These are phyloP conservation scores for Eupristina koningsbergeri DNA, from an alignment of 1,140 invertebrate genomes.

Conservation along the genomic window DNA sequence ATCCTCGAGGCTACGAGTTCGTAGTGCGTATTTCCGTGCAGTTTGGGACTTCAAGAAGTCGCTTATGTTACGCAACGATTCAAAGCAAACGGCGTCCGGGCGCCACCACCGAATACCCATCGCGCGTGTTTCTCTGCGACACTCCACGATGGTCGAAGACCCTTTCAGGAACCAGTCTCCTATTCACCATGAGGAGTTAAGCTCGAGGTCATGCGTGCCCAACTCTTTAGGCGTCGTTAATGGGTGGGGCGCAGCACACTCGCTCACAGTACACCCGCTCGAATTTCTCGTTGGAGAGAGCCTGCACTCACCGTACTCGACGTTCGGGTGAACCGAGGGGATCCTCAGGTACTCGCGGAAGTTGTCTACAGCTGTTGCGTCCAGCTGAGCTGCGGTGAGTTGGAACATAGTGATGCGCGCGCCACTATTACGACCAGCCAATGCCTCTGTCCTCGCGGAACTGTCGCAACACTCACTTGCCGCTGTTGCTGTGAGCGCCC, in stretches of 20 bases:
- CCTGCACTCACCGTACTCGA: constrained; percentile 83
- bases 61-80: background rate
- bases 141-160: too few relatives aligned
- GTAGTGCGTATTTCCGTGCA: background rate
- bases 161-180: too few relatives aligned
- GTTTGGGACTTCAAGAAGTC: background rate
- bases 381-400: constrained; percentile 55
- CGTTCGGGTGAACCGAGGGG: constrained; percentile 85
- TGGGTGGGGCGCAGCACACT: background rate
- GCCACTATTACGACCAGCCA: background rate
- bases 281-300: background rate
- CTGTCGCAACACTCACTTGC: background rate
- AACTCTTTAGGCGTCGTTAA: too few relatives aligned
- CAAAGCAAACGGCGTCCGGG: background rate
- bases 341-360: constrained; percentile 87
- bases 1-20: background rate
- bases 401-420: constrained; percentile 45
- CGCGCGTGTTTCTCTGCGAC: too few relatives aligned
- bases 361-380: constrained; percentile 80
- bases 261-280: background rate
- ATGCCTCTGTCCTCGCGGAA: background rate
- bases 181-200: too few relatives aligned
- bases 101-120: background rate
- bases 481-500: background rate
- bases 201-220: too few relatives aligned